These are phyloP conservation scores for Stegodyphus mimosarum DNA, from an alignment of 1,140 invertebrate species.

Conservation along the genomic window DNA sequence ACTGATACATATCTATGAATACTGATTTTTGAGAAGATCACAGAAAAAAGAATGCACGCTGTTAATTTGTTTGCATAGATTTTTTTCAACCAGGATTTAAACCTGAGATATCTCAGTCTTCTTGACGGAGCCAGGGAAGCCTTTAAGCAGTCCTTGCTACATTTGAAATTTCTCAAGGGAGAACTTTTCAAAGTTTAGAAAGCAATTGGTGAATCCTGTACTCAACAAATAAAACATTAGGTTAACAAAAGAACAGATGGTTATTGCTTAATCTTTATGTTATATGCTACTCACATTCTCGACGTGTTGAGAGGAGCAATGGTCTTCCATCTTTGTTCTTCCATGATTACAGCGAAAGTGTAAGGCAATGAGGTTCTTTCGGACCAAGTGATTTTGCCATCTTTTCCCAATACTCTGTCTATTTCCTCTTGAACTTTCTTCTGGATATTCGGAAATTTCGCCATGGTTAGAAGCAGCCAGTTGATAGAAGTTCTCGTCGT, in stretches of 20 bases:
- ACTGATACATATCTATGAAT: no score
- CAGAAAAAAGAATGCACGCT: no score
- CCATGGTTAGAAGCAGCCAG: constrained; percentile 66
- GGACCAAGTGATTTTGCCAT: constrained; percentile 61
- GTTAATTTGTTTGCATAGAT: no score
- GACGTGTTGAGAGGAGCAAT: constrained; percentile 62
- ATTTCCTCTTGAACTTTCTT: constrained; percentile 66
- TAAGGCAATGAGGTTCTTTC: constrained; percentile 62
- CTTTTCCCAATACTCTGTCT: constrained; percentile 63
- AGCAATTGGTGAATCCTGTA: neutral
- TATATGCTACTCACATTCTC: constrained; percentile 27
- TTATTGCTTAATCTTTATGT: neutral
- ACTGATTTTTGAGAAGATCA: no score
- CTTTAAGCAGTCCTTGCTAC: no score
- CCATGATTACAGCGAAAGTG: constrained; percentile 64
- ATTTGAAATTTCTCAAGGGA: no score
- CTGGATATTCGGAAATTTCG: constrained; percentile 66
- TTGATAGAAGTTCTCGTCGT: constrained; percentile 66
- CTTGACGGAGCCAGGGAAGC: no score
- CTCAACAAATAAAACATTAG: neutral
- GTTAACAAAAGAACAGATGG: neutral
- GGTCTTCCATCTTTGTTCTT: constrained; percentile 64
- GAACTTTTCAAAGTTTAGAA: no score
- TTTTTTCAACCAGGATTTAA: no score
- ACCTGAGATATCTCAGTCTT: no score